Evolutionary conservation across 2,113 vertebrate species (phyloP).

Genomic region (Sinocyclocheilus anshuiensis): DNA sequence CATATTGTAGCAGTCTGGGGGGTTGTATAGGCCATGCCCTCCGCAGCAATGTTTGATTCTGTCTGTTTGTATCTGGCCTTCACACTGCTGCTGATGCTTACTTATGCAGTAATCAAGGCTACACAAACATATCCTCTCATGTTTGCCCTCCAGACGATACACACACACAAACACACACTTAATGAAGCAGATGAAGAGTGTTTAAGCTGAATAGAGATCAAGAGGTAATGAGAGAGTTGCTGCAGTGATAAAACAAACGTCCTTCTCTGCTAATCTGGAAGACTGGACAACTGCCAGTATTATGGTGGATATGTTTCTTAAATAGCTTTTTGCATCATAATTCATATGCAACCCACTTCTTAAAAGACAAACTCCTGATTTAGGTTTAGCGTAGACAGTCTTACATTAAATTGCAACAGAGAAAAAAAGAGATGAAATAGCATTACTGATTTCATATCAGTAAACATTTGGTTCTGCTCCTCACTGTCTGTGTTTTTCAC

Average conservation of each 20-base stretch:
- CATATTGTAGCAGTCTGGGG: slow-evolving; percentile 36
- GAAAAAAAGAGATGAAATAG: too few species aligned
- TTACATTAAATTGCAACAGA: not conserved
- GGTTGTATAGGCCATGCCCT: slow-evolving; percentile 26
- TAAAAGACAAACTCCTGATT: not conserved
- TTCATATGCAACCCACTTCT: not conserved
- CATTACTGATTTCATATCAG: not conserved
- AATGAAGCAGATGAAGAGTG: slow-evolving; percentile 35
- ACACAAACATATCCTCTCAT: slow-evolving; percentile 40
- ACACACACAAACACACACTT: slow-evolving; percentile 29
- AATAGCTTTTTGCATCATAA: not conserved
- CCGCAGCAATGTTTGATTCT: not conserved
- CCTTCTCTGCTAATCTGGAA: slow-evolving; percentile 19
- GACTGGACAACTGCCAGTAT: not conserved
- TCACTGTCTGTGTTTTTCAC: not conserved
- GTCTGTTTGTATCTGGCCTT: slow-evolving; percentile 37
- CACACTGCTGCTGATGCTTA: slow-evolving; percentile 61
- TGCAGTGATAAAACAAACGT: slow-evolving; percentile 6
- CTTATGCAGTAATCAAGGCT: slow-evolving; percentile 64
- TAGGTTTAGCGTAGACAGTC: not conserved
- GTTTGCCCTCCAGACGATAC: slow-evolving; percentile 41
- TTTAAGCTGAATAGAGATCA: not conserved
- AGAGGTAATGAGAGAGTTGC: slow-evolving; percentile 12
- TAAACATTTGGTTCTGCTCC: not conserved
- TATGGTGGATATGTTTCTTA: not conserved